Conservation (phyloP, 2,113 vertebrate genomes). For the Caretta caretta region DNA sequence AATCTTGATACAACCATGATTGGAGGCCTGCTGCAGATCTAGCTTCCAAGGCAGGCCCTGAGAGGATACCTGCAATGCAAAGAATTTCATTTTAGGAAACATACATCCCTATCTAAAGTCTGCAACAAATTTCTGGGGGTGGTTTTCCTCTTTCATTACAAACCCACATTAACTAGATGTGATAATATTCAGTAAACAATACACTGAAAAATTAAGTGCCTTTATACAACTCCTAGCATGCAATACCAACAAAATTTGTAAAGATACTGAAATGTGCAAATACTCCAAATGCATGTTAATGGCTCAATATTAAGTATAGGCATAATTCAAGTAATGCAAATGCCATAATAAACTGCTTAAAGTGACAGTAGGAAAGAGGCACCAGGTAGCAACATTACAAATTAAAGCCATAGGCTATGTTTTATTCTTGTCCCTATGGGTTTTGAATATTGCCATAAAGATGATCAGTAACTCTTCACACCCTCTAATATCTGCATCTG, state of each 20-base stretch:
- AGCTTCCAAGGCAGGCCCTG: slow-evolving; percentile 84
- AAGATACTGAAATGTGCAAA: not conserved
- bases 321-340: not conserved
- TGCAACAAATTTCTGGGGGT: not conserved
- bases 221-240: not conserved
- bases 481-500: not conserved
- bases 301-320: not conserved
- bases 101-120: not conserved
- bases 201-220: accelerated
- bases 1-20: slow-evolving; percentile 88
- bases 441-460: slow-evolving; percentile 33
- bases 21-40: slow-evolving; percentile 82
- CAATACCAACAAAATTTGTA: not conserved
- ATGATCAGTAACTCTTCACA: not conserved
- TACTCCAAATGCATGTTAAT: not conserved
- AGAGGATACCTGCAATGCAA: slow-evolving; percentile 83
- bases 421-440: slow-evolving; percentile 22
- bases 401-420: not conserved
- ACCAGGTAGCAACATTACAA: not conserved
- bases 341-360: not conserved
- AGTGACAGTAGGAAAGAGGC: not conserved
- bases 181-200: not conserved
- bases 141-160: not conserved
- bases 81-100: slow-evolving; percentile 55
- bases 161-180: not conserved